These are phyloP conservation scores for Agrypnia vestita DNA, from an alignment of 1,140 invertebrate species.

Conservation along the genomic window DNA sequence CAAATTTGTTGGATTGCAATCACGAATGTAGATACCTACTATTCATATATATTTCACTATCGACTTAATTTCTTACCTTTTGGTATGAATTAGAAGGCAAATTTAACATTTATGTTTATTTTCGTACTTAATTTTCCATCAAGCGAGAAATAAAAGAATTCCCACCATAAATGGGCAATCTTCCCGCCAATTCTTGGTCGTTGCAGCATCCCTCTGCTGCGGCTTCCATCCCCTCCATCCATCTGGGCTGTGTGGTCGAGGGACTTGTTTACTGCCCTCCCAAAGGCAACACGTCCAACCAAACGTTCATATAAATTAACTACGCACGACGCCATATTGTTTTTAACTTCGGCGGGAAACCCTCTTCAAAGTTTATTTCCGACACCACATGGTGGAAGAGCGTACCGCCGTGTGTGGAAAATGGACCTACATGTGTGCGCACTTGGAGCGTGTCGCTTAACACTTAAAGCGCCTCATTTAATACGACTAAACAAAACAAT, in stretches of 20 bases:
- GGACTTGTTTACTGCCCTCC: constrained; percentile 50
- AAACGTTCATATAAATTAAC: constrained; percentile 60
- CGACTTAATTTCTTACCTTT: too few species aligned
- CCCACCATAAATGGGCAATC: constrained; percentile 18
- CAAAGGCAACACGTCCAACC: constrained; percentile 39
- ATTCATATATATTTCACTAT: too few species aligned
- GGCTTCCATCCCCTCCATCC: constrained; percentile 46
- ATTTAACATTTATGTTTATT: too few species aligned
- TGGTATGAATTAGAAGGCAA: too few species aligned
- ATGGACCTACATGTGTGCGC: constrained; percentile 1
- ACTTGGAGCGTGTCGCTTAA: not conserved
- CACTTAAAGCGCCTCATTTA: not conserved
- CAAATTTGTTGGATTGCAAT: too few species aligned
- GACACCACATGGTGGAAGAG: constrained; percentile 15
- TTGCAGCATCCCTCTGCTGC: constrained; percentile 7
- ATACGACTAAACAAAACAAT: too few species aligned
- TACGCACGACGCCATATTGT: constrained; percentile 59
- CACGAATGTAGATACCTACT: too few species aligned
- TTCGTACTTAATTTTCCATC: too few species aligned
- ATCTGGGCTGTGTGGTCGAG: constrained; percentile 53
- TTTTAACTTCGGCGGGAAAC: constrained; percentile 55
- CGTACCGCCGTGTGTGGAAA: not conserved
- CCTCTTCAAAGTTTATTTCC: constrained; percentile 53
- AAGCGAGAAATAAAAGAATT: not conserved
- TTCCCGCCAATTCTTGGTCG: constrained; percentile 27